Percentiles rank a stretch among this genome's conserved stretches.
These are phyloP conservation scores for Notospermus geniculatus DNA, from an alignment of 1,140 invertebrate genomes.

Conservation along the genomic window DNA sequence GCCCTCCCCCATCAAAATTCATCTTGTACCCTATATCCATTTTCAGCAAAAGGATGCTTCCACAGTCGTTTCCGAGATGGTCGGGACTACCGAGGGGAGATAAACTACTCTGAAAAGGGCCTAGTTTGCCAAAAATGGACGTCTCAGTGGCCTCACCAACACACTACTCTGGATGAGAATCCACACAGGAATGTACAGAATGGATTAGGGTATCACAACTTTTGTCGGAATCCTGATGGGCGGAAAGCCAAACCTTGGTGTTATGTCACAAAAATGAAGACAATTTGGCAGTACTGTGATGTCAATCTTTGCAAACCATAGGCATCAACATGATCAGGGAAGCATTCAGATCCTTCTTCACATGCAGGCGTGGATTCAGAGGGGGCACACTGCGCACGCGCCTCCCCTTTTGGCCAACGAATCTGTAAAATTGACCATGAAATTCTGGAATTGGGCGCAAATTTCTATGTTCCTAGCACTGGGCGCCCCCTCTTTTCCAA, in stretches of 20 bases:
- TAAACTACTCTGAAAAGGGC: constrained; percentile 37
- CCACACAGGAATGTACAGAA: constrained; percentile 21
- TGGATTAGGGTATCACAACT: constrained; percentile 40
- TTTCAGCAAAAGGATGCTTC: constrained; percentile 22
- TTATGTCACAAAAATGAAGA: constrained; percentile 30
- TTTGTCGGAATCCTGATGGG: constrained; percentile 33
- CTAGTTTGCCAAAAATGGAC: constrained; percentile 47
- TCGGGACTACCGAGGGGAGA: constrained; percentile 41
- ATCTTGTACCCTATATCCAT: neutral
- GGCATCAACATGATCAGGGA: too few species aligned
- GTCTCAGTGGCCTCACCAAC: constrained; percentile 43
- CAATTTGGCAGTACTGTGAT: constrained; percentile 40
- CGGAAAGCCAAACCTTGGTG: constrained; percentile 38
- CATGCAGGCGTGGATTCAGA: too few species aligned
- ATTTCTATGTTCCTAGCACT: too few species aligned
- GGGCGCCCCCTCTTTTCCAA: too few species aligned
- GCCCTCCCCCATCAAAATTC: neutral
- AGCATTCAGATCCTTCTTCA: too few species aligned
- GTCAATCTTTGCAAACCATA: constrained; percentile 12
- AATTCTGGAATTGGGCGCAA: too few species aligned
- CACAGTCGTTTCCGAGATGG: constrained; percentile 31
- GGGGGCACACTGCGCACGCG: too few species aligned
- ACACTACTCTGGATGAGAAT: constrained; percentile 27
- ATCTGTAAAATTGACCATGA: too few species aligned
- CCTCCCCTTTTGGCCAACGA: too few species aligned